phyloP scores from a whole-genome alignment of 2,888 invertebrate species.

The Palloptera scutellata region DNA sequence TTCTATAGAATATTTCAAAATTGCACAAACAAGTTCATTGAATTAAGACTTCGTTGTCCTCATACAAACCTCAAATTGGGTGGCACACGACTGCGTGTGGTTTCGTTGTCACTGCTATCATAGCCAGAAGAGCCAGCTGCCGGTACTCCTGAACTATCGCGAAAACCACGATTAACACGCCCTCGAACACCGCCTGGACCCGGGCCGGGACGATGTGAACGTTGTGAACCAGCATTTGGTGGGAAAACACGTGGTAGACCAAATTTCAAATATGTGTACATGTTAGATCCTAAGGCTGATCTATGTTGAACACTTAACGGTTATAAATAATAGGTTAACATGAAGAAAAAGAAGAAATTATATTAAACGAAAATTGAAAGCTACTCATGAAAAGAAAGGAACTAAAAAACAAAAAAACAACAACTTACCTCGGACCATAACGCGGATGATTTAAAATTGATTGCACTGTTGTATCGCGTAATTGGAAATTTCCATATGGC shows the following conservation, averaged over 20 bases:
- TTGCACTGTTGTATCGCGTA: slow-evolving; percentile 91
- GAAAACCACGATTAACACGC: slow-evolving; percentile 66
- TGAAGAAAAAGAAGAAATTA: background rate
- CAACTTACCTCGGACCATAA: slow-evolving; percentile 84
- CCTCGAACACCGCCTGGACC: slow-evolving; percentile 65
- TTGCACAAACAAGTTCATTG: background rate
- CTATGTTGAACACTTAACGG: slow-evolving; percentile 59
- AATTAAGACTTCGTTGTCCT: background rate
- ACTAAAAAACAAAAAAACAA: background rate
- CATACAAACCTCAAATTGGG: slow-evolving; percentile 64
- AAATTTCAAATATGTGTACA: slow-evolving; percentile 93
- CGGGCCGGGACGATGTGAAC: slow-evolving; percentile 68
- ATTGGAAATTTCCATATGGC: slow-evolving; percentile 93
- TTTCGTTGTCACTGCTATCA: slow-evolving; percentile 88
- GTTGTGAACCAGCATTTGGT: slow-evolving; percentile 78
- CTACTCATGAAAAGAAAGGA: no score
- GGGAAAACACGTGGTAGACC: slow-evolving; percentile 92
- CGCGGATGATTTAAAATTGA: slow-evolving; percentile 84
- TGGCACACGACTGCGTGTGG: slow-evolving; percentile 66
- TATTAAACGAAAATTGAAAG: background rate
- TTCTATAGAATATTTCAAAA: slow-evolving; percentile 61
- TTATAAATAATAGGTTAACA: background rate
- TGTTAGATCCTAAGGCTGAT: slow-evolving; percentile 87
- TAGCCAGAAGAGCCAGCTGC: slow-evolving; percentile 84
- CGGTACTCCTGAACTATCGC: slow-evolving; percentile 68